Base-by-base conservation (phyloP, 2,888 invertebrate species). In the Synanthedon tipuliformis region DNA sequence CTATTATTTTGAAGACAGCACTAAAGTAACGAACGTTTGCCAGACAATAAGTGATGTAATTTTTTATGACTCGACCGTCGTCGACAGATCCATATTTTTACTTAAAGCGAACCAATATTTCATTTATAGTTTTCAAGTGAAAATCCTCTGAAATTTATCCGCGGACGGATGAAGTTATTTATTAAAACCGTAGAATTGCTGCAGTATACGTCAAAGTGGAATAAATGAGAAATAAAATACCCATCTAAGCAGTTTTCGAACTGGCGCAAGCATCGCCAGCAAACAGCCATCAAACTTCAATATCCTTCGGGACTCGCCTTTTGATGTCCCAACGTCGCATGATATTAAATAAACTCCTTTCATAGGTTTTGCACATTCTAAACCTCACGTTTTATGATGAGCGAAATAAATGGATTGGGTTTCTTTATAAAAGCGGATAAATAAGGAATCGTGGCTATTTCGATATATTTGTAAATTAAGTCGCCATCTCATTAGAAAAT, bases 301-400 rank as follows among this genome's bases (percentile, higher is more conserved):
- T 69, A 68, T 64, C 63, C 55, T 57, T 52, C 51, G 55, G 59
- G 61, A 65, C 63, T 59, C 56, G 58, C 57, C 64, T 65, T 71
- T 71, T 66, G 67, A 70, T 68, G 68, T 69, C 63, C 54, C 56
- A 56, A 53, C 60, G 57, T 66, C 59, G 57, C 56, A 56, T 60
- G 60, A 68, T 67, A 70, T 71, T 68, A 69, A 66, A 71, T 68
- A 68, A 66, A 69, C 66, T 66, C 59, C 53, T 61, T 53, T 61
- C 56, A 57, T 58, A 58, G 57, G 57, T 55, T 61, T 59, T 64
- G 61, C 60, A 62, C 61, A 60, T 59, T 58, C 53, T 53, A 57
- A 58, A 54, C 52, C 55, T 58, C 55, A 54, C 53, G 57, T 58
- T 49, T 58, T 59, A 58, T 51, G 54, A 54, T 51, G 55, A 55